Conservation (phyloP, 2,888 invertebrate species). For the Leistus spinibarbis region DNA sequence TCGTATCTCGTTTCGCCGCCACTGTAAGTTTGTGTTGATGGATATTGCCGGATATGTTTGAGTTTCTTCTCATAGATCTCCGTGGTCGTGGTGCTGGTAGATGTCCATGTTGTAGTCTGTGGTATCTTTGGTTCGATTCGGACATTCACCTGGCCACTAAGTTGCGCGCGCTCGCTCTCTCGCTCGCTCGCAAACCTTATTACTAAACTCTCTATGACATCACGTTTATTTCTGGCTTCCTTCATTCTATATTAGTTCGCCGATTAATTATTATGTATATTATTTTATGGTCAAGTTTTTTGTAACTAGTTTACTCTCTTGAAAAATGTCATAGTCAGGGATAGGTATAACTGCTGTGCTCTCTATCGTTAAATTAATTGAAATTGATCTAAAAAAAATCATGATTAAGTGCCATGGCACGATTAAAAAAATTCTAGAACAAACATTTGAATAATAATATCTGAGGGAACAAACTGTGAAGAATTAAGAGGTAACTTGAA, state of each 20-base stretch:
- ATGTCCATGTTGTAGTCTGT: background rate
- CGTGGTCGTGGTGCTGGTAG: background rate
- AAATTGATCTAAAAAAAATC: too few species aligned
- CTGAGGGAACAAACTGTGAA: too few species aligned
- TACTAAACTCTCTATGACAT: background rate
- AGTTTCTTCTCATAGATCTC: background rate
- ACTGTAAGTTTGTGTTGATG: background rate
- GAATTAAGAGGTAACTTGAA: too few species aligned
- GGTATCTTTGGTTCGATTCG: background rate
- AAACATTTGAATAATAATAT: too few species aligned
- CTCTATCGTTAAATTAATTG: too few species aligned
- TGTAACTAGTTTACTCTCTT: background rate
- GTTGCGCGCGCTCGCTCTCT: background rate
- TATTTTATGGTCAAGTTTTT: background rate
- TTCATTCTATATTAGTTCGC: background rate
- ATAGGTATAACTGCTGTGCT: too few species aligned
- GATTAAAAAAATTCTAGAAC: too few species aligned
- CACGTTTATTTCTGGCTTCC: constrained; percentile 1
- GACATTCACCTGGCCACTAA: background rate
- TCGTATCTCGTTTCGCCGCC: background rate
- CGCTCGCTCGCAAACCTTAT: background rate
- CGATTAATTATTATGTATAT: background rate
- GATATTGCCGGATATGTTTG: background rate
- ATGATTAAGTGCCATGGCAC: too few species aligned
- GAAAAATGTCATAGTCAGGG: too few species aligned